Evolutionary conservation across 2,113 vertebrate species (phyloP), one percentile per base, ranked within the genome.

Genomic region (Myodes glareolus): DNA sequence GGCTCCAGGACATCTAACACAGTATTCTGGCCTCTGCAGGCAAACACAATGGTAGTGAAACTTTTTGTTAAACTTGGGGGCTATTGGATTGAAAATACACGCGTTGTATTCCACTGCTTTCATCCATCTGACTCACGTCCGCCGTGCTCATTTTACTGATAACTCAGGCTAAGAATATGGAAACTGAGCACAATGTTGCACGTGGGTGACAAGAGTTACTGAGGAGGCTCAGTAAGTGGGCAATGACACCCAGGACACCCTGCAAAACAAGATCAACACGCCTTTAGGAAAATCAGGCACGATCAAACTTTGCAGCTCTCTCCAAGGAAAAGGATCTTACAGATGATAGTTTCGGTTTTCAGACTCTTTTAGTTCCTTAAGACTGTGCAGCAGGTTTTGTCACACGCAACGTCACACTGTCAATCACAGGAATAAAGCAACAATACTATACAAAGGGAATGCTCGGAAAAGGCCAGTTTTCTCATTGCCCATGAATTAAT

Each of bases 401-500:
- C 76, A 94, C 45, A 78, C n/a, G 78, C 33, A 94, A 96, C 80
- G 68, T 87, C 81, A 92, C 16, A 36, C 27, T 90, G 17, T 50
- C 85, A 95, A 91, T 75, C 63, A 93, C 70, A 77, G 39, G 31
- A 92, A 76, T 67, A 89, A 92, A 93, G 91, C 50, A 91, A 50
- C 55, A 21, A 21, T 72, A 73, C 13, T 68, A 47, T 68, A 58
- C 50, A 95, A 76, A 96, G 80, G 33, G 12, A 94, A 94, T 85
- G 91, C 42, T 68, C 61, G 68, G 75, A 72, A 25, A 94, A 23
- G 91, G 93, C 75, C 87, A 96, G 93, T 94, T 89, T 39, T 94
- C 68, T 92, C 78, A 85, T 75, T 88, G 45, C 63, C 45, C 68
- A 89, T 84, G 90, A 95, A 96, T 95, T 96, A 95, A 80, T 94